Evolutionary conservation across 2,888 invertebrate genomes (phyloP).

Genomic region (Fragum fragum): DNA sequence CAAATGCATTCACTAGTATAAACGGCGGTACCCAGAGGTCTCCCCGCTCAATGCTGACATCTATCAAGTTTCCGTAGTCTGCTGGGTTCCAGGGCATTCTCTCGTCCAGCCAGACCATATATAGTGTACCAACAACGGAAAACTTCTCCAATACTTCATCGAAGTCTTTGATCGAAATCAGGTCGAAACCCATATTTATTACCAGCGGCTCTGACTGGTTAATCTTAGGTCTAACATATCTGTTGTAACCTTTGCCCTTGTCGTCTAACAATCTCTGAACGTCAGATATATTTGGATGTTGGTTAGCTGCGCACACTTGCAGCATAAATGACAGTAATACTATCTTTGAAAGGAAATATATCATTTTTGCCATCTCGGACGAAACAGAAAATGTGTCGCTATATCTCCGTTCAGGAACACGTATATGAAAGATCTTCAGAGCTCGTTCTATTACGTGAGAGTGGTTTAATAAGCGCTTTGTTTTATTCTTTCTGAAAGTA

Average conservation of each 20-base stretch:
- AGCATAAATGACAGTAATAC: not conserved
- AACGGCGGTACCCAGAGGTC: conserved; percentile 46
- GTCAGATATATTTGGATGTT: not conserved
- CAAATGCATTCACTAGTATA: conserved; percentile 30
- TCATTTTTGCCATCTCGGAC: not conserved
- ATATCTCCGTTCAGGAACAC: not conserved
- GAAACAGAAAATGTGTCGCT: not conserved
- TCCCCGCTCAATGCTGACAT: conserved; percentile 21
- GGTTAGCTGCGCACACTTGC: not conserved
- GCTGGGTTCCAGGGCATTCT: conserved; percentile 38
- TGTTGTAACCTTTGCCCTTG: not conserved
- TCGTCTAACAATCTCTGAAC: not conserved
- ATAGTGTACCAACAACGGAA: conserved; percentile 16
- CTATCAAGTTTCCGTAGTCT: conserved; percentile 33
- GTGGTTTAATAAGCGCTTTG: no score
- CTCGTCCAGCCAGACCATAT: conserved; percentile 43
- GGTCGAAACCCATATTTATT: conserved; percentile 17
- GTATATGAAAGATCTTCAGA: not conserved
- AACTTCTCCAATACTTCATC: conserved; percentile 46
- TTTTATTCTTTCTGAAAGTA: no score
- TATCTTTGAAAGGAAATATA: not conserved
- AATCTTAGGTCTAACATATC: not conserved
- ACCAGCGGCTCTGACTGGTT: conserved; percentile 14
- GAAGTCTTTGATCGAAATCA: conserved; percentile 45
- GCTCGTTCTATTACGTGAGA: no score